Conservation (phyloP, 2,113 vertebrate species). For the Emydura subglobosa region DNA sequence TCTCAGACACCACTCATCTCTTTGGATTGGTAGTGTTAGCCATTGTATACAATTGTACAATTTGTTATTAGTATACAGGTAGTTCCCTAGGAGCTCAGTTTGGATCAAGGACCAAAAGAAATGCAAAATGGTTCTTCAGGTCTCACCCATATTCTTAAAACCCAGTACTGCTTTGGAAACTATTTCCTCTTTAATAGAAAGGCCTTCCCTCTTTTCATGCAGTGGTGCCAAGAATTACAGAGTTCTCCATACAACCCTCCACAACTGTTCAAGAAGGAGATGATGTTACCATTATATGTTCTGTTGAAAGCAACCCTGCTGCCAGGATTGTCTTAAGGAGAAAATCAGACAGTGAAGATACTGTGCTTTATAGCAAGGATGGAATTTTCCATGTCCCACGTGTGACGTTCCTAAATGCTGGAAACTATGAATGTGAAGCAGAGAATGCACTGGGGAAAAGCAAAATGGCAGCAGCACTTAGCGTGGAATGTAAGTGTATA, state of each 20-base stretch:
- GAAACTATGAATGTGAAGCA: conserved; percentile 65
- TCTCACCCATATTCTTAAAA: not conserved
- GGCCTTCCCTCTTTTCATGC: not conserved
- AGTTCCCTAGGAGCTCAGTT: not conserved
- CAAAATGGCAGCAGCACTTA: conserved; percentile 47
- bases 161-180: not conserved
- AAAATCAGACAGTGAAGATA: conserved; percentile 13
- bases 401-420: conserved; percentile 34
- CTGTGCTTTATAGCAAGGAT: not conserved
- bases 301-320: conserved; percentile 43
- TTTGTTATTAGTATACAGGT: not conserved
- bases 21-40: not conserved
- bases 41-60: not conserved
- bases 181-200: not conserved
- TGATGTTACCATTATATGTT: conserved; percentile 63
- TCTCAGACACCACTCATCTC: too few species aligned
- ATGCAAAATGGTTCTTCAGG: not conserved
- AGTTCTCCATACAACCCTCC: conserved; percentile 52
- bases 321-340: conserved; percentile 56
- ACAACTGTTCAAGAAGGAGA: conserved; percentile 63
- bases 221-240: conserved; percentile 47
- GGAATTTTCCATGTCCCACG: conserved; percentile 34
- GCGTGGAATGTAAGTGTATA: conserved; percentile 71
- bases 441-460: conserved; percentile 59
- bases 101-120: not conserved